Conservation (phyloP, 2,113 vertebrate species). For the Rhinogobius similis region DNA sequence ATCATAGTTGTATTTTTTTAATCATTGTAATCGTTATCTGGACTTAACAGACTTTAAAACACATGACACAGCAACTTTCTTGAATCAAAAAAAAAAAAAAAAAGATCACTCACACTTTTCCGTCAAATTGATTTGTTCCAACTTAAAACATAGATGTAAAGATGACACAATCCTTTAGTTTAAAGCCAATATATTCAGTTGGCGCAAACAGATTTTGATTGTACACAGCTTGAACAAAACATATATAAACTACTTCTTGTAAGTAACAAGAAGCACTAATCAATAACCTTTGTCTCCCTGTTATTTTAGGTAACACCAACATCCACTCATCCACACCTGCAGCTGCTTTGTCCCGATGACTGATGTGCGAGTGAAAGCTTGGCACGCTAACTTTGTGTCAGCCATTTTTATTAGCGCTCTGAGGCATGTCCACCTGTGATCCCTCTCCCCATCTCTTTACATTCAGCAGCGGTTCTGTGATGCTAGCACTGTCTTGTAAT, state of each 20-base stretch:
- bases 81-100: no score
- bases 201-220: neutral
- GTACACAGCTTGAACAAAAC: neutral
- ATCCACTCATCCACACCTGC: conserved; percentile 30
- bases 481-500: conserved; percentile 28
- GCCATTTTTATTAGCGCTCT: conserved; percentile 13
- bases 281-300: neutral
- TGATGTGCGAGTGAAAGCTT: conserved; percentile 30
- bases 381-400: conserved; percentile 5
- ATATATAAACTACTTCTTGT: neutral
- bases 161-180: no score
- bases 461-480: conserved; percentile 35
- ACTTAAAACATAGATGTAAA: no score
- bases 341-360: conserved; percentile 24
- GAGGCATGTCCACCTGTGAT: conserved; percentile 26
- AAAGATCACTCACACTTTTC: no score
- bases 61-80: no score
- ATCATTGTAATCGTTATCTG: no score
- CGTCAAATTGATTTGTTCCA: no score
- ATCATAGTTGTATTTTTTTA: no score
- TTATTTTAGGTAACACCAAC: conserved; percentile 25
- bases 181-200: neutral
- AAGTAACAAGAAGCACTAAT: neutral
- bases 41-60: no score
- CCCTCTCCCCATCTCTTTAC: conserved; percentile 1